Base-by-base conservation (phyloP, 2,888 invertebrate genomes). In the Eupeodes luniger region DNA sequence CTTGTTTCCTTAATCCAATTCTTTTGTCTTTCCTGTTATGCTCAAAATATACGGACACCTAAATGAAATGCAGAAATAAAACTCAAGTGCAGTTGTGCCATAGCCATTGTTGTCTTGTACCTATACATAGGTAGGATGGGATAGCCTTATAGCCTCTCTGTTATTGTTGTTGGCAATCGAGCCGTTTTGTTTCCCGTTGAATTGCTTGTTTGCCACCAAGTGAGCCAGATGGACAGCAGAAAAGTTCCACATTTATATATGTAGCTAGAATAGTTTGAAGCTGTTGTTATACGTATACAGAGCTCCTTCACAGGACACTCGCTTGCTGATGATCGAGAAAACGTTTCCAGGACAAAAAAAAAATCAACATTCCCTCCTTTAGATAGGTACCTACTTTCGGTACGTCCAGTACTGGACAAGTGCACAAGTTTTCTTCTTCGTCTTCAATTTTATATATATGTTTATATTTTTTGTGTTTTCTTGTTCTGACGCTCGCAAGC, bases 1-100 rank as follows among this genome's bases (percentile, higher is more conserved):
- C 85, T 81, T 88, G 88, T 88, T 85, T 88, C 81, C 74, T 81
- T 88, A 88, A 88, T 88, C 81, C 81, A 85, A 88, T 88, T 85
- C 78, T 72, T 88, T 88, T 85, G 88, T 85, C 74, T 77, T 74
- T 85, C 72, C 81, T 75, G 69, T 81, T 84, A 57, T 74, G 36
- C 40, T 36, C 51, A 69, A 40, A 70, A 76, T 72, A 40, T 62
- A 84, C 44, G 51, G 36, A 67, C 81, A 78, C 72, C 67, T 78
- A 77, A 88, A 88, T 81, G 81, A 77, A 81, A 81, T 81, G 64
- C 77, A 84, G 80, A 84, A 84, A 88, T 88, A 81, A 88, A 88
- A 81, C 36, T 78, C 55, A 85, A 88, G 84, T 84, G 77, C 72
- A 67, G 55, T 77, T 70, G 40, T 34, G 34, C 14, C 14, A 59